These are phyloP conservation scores for Remorina albescens DNA, from an alignment of 2,797 vertebrate species.

Conservation along the genomic window DNA sequence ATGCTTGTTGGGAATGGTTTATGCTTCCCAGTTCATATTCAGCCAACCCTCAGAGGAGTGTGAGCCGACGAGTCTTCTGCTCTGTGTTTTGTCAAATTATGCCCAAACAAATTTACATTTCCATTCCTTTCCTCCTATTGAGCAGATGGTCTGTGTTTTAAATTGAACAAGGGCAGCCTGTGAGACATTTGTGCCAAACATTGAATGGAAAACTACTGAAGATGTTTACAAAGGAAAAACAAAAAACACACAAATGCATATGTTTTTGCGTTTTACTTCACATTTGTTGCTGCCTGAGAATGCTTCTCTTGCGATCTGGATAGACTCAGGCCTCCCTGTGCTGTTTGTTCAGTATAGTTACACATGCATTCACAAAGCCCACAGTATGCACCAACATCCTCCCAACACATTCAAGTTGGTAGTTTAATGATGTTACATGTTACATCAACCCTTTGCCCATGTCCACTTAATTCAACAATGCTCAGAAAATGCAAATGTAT, in stretches of 20 bases:
- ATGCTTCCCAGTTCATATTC: constrained; percentile 43
- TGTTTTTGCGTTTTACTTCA: constrained; percentile 38
- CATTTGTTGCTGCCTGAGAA: constrained; percentile 38
- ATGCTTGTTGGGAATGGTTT: constrained; percentile 54
- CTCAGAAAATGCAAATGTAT: constrained; percentile 29
- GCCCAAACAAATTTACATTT: constrained; percentile 60
- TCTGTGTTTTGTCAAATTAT: constrained; percentile 57
- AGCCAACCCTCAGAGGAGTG: constrained; percentile 41
- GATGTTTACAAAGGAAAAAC: constrained; percentile 4
- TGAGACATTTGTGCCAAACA: constrained; percentile 21
- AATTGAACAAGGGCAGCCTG: constrained; percentile 21
- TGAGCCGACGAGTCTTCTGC: constrained; percentile 23
- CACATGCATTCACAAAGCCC: constrained; percentile 31
- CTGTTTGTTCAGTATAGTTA: constrained; percentile 43
- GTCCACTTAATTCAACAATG: constrained; percentile 38
- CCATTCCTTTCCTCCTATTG: constrained; percentile 45
- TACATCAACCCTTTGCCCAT: constrained; percentile 32
- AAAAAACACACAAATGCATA: constrained; percentile 24
- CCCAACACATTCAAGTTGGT: constrained; percentile 45
- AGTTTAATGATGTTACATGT: constrained; percentile 60
- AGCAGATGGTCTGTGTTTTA: constrained; percentile 36
- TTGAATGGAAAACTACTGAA: constrained; percentile 64
- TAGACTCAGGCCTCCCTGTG: constrained; percentile 29
- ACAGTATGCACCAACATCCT: constrained; percentile 27
- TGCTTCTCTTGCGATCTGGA: constrained; percentile 22